Conservation (phyloP, 2,113 vertebrate genomes). For the Mystacornis crossleyi region DNA sequence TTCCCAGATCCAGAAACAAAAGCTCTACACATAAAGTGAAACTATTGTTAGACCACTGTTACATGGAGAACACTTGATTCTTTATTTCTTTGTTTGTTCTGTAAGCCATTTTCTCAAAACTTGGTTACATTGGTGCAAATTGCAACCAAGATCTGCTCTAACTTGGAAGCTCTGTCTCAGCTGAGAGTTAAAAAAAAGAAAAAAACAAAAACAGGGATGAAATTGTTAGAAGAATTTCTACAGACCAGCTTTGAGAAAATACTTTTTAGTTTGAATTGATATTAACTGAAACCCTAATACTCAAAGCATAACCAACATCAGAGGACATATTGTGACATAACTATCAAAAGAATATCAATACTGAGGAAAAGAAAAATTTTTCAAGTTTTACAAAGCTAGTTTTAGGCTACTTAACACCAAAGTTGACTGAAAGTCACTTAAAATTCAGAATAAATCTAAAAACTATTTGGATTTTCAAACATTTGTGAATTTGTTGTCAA, state of each 20-base stretch:
- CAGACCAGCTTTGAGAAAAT: background rate
- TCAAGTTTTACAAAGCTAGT: background rate
- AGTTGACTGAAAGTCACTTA: background rate
- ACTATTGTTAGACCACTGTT: constrained; percentile 44
- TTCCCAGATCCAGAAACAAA: constrained; percentile 67
- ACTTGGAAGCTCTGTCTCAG: background rate
- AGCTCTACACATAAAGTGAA: constrained; percentile 35
- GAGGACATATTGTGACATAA: background rate
- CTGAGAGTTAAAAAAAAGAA: background rate
- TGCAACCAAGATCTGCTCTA: background rate
- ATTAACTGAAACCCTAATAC: background rate
- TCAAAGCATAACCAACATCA: background rate
- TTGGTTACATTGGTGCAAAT: constrained; percentile 41
- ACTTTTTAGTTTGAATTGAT: background rate
- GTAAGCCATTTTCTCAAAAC: constrained; percentile 60
- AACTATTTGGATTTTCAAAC: background rate
- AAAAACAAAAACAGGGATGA: background rate
- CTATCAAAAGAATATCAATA: background rate
- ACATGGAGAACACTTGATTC: constrained; percentile 29
- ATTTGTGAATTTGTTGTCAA: background rate
- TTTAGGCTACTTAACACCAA: background rate
- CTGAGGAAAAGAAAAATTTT: background rate
- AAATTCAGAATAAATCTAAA: background rate
- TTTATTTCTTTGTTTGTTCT: constrained; percentile 69
- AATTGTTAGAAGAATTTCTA: background rate